These are phyloP conservation scores for Bos taurus DNA, from an alignment of 2,113 vertebrate species.

Conservation along the genomic window DNA sequence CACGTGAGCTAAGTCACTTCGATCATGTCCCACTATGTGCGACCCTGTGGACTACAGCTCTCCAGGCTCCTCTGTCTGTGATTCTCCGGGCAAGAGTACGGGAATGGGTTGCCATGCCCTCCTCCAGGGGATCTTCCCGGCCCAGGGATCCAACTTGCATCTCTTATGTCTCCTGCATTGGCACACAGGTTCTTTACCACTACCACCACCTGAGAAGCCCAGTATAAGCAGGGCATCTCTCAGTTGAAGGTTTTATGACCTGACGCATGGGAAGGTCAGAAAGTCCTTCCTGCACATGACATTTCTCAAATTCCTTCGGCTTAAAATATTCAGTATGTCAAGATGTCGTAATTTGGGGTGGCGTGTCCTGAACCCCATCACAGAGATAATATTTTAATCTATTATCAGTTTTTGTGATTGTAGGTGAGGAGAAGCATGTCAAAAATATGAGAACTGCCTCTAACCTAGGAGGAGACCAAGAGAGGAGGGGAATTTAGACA, in stretches of 20 bases:
- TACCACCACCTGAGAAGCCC: neutral
- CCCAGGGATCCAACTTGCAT: neutral
- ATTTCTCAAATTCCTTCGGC: neutral
- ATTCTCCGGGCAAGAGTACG: neutral
- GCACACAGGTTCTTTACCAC: neutral
- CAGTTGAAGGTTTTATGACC: neutral
- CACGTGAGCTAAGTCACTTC: neutral
- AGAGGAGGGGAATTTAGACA: neutral
- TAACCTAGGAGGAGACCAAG: neutral
- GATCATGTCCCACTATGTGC: accelerated
- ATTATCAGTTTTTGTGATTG: neutral
- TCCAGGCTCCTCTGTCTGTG: neutral
- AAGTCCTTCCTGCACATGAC: neutral
- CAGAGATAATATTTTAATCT: neutral
- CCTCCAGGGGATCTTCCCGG: neutral
- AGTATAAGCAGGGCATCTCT: neutral
- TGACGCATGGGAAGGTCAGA: neutral
- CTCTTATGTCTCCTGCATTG: neutral
- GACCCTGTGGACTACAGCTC: neutral
- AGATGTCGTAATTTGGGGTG: neutral
- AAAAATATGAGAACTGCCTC: neutral
- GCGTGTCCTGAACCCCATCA: neutral
- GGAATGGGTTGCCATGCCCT: neutral
- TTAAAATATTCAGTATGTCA: neutral
- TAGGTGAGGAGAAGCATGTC: neutral